Evolutionary conservation across 2,113 vertebrate genomes (phyloP), one percentile per base, ranked within the genome.

Genomic region (Acrocephalus arundinaceus): DNA sequence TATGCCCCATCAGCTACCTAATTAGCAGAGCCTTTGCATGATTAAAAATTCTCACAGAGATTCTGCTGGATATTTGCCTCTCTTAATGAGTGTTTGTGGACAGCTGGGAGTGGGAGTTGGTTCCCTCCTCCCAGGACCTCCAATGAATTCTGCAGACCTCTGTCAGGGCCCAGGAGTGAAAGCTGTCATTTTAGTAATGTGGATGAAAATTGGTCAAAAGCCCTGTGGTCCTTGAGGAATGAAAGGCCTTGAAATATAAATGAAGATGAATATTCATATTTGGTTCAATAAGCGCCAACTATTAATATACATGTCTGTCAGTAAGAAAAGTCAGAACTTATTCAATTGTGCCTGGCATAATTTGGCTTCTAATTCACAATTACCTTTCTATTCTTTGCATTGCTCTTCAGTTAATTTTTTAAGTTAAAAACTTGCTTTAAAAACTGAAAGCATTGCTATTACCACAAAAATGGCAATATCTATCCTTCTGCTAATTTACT

Each of bases 251-350:
- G 98, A 99, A 99, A 99, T 99, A 99, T 99, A 99, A 99, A 99
- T 99, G 99, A 99, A 98, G 98, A 99, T 99, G 99, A 99, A 99
- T 99, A 99, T 99, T 99, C 99, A 99, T 99, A 99, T 99, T 99
- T 99, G 97, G 98, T 98, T 98, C 97, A 98, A 98, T 98, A 98
- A 99, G 98, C 98, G 98, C 98, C 98, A 99, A 99, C 98, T 99
- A 99, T 99, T 99, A 99, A 99, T 99, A 99, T 99, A 99, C 98
- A 99, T 99, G 98, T 99, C 98, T 98, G 98, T 99, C 98, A 98
- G 98, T 98, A 98, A 98, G 98, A 98, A 98, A 96, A 98, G 97
- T 98, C 96, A 97, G 98, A 97, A 96, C 97, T 87, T 97, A 96
- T 97, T 98, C 97, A 97, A 97, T 98, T 96, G 97, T 98, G 98